phyloP scores from a whole-genome alignment of 2,113 vertebrate species.

The Gobio gobio region DNA sequence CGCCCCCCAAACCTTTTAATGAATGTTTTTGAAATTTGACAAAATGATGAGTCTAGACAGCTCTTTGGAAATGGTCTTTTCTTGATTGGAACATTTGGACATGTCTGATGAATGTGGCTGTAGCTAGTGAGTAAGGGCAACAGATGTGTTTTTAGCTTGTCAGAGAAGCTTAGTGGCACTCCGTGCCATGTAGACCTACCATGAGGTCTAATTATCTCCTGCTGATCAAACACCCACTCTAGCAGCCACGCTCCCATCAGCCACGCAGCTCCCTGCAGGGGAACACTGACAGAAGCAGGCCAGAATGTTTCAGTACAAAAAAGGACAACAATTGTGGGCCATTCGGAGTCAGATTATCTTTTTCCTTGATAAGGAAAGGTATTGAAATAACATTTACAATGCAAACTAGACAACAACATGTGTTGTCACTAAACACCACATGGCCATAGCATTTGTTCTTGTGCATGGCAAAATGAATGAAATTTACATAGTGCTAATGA shows the following conservation, averaged over 20 bases:
- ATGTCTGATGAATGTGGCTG: background rate
- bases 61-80: background rate
- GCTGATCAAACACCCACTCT: conserved; percentile 39
- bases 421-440: conserved; percentile 4
- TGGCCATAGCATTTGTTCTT: background rate
- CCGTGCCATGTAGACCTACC: conserved; percentile 37
- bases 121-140: background rate
- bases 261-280: background rate
- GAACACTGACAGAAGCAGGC: conserved; percentile 5
- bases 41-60: background rate
- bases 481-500: background rate
- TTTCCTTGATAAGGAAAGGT: background rate
- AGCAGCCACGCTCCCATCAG: background rate
- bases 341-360: background rate
- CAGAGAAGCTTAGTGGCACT: conserved; percentile 25
- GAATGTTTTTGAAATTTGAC: background rate
- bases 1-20: background rate
- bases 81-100: background rate
- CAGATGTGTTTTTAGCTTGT: conserved; percentile 15
- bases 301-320: background rate
- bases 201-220: conserved; percentile 52
- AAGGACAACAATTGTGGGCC: background rate
- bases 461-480: background rate
- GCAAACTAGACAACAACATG: conserved; percentile 14
- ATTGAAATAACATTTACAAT: conserved; percentile 22